These are phyloP conservation scores for Sinella curviseta DNA, from an alignment of 1,140 invertebrate species.

Conservation along the genomic window DNA sequence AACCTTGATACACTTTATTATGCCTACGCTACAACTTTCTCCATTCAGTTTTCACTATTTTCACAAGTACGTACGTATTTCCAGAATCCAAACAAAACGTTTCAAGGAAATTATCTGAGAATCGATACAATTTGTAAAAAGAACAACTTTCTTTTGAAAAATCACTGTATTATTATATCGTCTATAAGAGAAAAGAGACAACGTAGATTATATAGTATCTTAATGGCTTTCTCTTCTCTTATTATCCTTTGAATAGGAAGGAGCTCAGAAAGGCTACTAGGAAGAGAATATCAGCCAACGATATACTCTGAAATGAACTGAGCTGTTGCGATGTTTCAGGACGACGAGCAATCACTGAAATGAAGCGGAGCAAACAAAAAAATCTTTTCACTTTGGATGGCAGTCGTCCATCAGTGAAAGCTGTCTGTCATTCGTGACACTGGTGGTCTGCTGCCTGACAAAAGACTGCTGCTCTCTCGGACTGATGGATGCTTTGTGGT, in stretches of 20 bases:
- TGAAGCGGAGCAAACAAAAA: background rate
- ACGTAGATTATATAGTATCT: too few species aligned
- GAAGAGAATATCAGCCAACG: background rate
- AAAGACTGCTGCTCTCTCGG: background rate
- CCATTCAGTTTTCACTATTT: background rate
- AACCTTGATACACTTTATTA: background rate
- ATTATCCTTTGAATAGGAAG: too few species aligned
- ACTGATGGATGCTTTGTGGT: too few species aligned
- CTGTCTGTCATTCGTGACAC: constrained; percentile 13
- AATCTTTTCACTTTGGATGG: background rate
- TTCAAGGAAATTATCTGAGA: background rate
- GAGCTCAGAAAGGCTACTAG: too few species aligned
- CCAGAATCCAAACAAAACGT: too few species aligned
- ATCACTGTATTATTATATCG: background rate
- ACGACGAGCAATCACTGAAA: background rate
- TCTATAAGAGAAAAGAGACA: too few species aligned
- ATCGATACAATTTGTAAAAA: background rate
- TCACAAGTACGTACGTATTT: too few species aligned
- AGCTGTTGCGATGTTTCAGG: background rate
- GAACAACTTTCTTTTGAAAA: background rate
- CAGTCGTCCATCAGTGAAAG: background rate
- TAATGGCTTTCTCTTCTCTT: too few species aligned
- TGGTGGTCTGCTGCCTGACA: background rate
- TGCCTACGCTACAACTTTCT: background rate
- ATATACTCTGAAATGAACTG: background rate